Evolutionary conservation across 2,113 vertebrate genomes (phyloP), one percentile per base, ranked within the genome.

Genomic region (Leptosomus discolor): DNA sequence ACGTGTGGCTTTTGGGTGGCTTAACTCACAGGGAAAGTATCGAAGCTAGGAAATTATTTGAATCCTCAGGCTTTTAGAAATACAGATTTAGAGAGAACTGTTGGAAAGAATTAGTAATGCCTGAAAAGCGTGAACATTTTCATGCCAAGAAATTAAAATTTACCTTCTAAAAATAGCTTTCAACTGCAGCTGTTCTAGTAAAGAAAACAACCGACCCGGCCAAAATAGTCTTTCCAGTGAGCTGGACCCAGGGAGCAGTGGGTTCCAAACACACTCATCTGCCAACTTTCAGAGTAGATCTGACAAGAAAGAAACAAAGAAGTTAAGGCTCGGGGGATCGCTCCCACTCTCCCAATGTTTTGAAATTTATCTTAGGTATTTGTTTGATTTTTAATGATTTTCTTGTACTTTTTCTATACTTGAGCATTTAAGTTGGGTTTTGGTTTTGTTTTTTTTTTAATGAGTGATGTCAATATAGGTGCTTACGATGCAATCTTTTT

Each of bases 191-290:
- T 67, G 41, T 37, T 50, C 4, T 22, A 14, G n/a, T 32, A 51
- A 48, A 57, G 41, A 16, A 12, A 46, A 22, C 5, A 61, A n/a
- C 65, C 90, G 46, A 94, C 97, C 27, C 95, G 88, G 90, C 87
- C 78, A 95, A 36, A 83, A 97, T 76, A n/a, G 18, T 4, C 45
- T 81, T 53, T 20, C 94, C 17, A 3, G 77, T 5, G 64, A 90
- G 95, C 58, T 9, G 8, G n/a, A 97, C 91, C 97, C 98, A 97
- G 29, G 58, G 50, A 6, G n/a, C 75, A 5, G 94, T 15, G n/a
- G 97, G 96, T 30, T 98, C 51, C 70, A 98, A n/a, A 7, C 98
- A 98, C 29, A 95, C 74, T 2, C 24, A 12, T 15, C 46, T 63
- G 41, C 88, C 92, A 0, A 36, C 81, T 12, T 15, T 8, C n/a